Evolutionary conservation across 2,113 vertebrate species (phyloP).

Genomic region (Gobius niger): DNA sequence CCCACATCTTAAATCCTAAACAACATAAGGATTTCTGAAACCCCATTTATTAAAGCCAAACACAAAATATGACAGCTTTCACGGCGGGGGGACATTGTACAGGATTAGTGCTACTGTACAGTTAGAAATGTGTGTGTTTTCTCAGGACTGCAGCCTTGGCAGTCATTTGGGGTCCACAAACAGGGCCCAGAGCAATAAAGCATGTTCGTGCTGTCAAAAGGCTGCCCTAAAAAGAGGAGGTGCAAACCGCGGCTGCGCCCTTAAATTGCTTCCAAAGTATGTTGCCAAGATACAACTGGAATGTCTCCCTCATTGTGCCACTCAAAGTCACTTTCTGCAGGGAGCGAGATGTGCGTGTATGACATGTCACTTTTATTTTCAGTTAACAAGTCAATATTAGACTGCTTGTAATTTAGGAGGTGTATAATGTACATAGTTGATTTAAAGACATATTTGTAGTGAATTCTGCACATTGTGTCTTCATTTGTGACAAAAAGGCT

Average conservation of each 20-base stretch:
- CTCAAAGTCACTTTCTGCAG: slow-evolving; percentile 59
- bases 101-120: slow-evolving; percentile 48
- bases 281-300: slow-evolving; percentile 75
- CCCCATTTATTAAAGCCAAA: slow-evolving; percentile 33
- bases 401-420: slow-evolving; percentile 3
- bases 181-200: slow-evolving; percentile 61
- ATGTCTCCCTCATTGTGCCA: slow-evolving; percentile 62
- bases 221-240: slow-evolving; percentile 40
- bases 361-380: slow-evolving; percentile 25
- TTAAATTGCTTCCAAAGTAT: slow-evolving; percentile 68
- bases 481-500: too few relatives aligned
- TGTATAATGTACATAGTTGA: too few relatives aligned
- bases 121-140: slow-evolving; percentile 26
- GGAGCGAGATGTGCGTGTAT: slow-evolving; percentile 39
- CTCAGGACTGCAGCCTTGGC: slow-evolving; percentile 40
- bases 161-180: slow-evolving; percentile 42
- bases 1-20: slow-evolving; percentile 38
- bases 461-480: too few relatives aligned
- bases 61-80: slow-evolving; percentile 18
- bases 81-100: background rate
- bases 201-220: slow-evolving; percentile 47
- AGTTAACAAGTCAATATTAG: slow-evolving; percentile 15
- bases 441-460: too few relatives aligned
- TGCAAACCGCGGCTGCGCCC: slow-evolving; percentile 54
- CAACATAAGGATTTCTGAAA: slow-evolving; percentile 56